Percentiles rank a stretch among this genome's conserved stretches.
Conservation (phyloP, 2,113 vertebrate species). For the Scomber colias region DNA sequence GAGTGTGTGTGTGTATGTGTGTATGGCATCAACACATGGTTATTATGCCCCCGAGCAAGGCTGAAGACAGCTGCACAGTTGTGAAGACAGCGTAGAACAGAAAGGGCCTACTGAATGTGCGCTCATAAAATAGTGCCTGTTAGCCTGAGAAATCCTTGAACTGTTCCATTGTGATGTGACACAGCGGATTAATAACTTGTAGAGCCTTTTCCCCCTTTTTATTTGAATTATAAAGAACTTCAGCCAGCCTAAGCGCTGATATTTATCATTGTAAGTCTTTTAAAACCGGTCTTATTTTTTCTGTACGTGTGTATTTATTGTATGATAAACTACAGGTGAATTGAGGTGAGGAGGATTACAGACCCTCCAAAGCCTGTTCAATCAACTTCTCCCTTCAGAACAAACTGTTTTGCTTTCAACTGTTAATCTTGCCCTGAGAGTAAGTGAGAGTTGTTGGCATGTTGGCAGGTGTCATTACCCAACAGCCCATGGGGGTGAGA, state of each 20-base stretch:
- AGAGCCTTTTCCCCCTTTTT: constrained; percentile 12
- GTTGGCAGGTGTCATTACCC: constrained; percentile 77
- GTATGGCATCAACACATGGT: constrained; percentile 57
- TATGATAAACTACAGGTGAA: constrained; percentile 27
- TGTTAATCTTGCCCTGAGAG: constrained; percentile 73
- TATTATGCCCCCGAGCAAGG: constrained; percentile 66
- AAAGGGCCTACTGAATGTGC: constrained; percentile 40
- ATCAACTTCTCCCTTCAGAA: constrained; percentile 56
- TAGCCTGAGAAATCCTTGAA: constrained; percentile 53
- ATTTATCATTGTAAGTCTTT: constrained; percentile 1
- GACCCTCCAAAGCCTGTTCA: constrained; percentile 51
- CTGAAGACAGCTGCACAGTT: constrained; percentile 74
- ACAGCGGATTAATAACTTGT: constrained; percentile 39
- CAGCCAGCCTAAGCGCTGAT: not conserved
- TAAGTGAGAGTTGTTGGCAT: constrained; percentile 53
- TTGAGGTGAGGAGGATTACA: constrained; percentile 32
- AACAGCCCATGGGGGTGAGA: constrained; percentile 44
- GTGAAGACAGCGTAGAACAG: constrained; percentile 63
- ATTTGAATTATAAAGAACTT: constrained; percentile 16
- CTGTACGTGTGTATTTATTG: not conserved
- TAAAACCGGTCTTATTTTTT: not conserved
- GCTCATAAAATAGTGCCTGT: constrained; percentile 56
- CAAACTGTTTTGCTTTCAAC: constrained; percentile 60
- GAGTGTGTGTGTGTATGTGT: constrained; percentile 30
- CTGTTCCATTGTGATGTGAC: constrained; percentile 56